phyloP scores from a whole-genome alignment of 2,888 invertebrate genomes.

The Mimachlamys varia region DNA sequence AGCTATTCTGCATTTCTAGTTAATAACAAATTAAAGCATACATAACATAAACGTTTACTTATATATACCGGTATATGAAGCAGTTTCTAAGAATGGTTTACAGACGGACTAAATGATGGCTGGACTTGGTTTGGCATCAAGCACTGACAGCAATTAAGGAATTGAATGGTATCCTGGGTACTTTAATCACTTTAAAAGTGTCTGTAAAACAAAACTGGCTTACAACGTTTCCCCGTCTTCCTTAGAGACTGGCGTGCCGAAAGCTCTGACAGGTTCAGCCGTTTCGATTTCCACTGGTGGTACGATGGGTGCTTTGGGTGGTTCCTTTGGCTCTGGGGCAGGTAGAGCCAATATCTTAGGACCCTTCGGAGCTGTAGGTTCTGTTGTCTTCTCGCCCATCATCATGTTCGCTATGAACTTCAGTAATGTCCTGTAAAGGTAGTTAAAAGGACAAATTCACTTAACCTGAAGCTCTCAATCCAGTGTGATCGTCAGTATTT shows the following conservation, averaged over 20 bases:
- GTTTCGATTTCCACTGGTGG: conserved; percentile 62
- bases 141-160: too few relatives aligned
- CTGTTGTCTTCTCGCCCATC: conserved; percentile 76
- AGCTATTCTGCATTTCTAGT: too few relatives aligned
- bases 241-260: conserved; percentile 60
- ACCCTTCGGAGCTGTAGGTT: conserved; percentile 88
- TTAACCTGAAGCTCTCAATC: too few relatives aligned
- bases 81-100: not conserved
- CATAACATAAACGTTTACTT: too few relatives aligned
- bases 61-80: too few relatives aligned
- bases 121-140: too few relatives aligned
- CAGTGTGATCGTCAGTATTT: too few relatives aligned
- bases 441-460: not conserved
- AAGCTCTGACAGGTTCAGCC: conserved; percentile 59
- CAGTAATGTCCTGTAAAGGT: conserved; percentile 75
- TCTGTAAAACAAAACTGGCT: not conserved
- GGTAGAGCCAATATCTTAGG: conserved; percentile 92
- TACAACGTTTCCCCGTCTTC: conserved; percentile 55
- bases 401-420: conserved; percentile 80
- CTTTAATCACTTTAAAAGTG: too few relatives aligned
- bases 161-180: too few relatives aligned
- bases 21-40: too few relatives aligned
- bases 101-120: not conserved
- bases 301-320: conserved; percentile 50
- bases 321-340: conserved; percentile 83